These are phyloP conservation scores for Pseudoips prasinana DNA, from an alignment of 2,888 invertebrate species.

Conservation along the genomic window DNA sequence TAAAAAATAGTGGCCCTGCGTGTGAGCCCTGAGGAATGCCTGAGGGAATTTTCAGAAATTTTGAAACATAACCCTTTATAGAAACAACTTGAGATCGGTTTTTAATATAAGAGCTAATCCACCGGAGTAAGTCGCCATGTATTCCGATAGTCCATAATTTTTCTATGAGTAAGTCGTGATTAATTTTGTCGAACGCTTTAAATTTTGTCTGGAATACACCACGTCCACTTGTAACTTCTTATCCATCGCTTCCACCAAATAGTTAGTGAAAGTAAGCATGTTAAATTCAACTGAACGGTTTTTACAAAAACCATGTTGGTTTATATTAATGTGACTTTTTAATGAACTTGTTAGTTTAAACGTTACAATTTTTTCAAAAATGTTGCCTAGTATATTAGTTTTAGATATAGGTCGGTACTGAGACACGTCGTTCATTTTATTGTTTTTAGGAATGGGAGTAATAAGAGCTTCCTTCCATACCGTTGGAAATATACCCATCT, in stretches of 20 bases:
- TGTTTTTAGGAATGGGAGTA: background rate
- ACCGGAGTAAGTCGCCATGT: conserved; percentile 3
- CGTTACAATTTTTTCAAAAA: background rate
- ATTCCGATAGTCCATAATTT: conserved; percentile 3
- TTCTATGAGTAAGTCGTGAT: conserved; percentile 3
- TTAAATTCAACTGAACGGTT: conserved; percentile 2
- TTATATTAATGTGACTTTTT: background rate
- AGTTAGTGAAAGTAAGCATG: conserved; percentile 2
- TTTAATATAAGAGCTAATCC: conserved; percentile 2
- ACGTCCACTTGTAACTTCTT: conserved; percentile 3
- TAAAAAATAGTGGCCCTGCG: conserved; percentile 2
- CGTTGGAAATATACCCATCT: background rate
- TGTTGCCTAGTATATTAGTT: background rate
- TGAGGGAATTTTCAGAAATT: background rate
- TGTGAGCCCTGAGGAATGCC: conserved; percentile 5
- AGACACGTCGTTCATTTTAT: conserved; percentile 1
- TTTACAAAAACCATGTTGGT: conserved; percentile 2
- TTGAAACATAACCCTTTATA: conserved; percentile 1
- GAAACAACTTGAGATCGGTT: conserved; percentile 2
- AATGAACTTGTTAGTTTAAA: background rate
- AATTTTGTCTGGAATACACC: conserved; percentile 1
- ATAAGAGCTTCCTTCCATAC: background rate
- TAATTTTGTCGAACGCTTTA: conserved; percentile 10
- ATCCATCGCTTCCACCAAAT: conserved; percentile 1
- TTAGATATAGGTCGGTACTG: background rate